Conservation (phyloP, 2,888 invertebrate species). For the Lymantria monacha region DNA sequence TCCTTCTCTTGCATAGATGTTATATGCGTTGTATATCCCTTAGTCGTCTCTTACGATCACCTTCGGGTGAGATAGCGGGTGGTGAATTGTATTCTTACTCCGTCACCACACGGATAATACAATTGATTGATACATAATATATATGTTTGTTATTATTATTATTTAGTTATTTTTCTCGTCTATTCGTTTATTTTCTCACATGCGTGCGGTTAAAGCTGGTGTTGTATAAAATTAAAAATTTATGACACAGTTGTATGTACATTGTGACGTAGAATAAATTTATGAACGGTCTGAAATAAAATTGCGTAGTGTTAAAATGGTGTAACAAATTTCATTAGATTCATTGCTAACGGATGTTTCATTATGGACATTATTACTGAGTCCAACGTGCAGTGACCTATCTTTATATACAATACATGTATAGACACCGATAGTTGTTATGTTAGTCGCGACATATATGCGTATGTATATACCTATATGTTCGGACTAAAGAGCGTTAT, state of each 20-base stretch:
- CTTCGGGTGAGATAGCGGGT: too few relatives aligned
- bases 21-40: too few relatives aligned
- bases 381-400: constrained; percentile 32
- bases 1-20: too few relatives aligned
- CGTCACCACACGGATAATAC: too few relatives aligned
- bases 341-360: constrained; percentile 20
- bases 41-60: too few relatives aligned
- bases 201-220: too few relatives aligned
- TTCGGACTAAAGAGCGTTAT: constrained; percentile 23
- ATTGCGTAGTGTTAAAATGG: background rate
- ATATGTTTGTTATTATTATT: too few relatives aligned
- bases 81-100: too few relatives aligned
- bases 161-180: too few relatives aligned
- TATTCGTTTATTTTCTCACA: too few relatives aligned
- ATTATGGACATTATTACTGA: constrained; percentile 25
- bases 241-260: background rate
- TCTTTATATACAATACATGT: constrained; percentile 1
- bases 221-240: background rate
- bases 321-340: background rate
- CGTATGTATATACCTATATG: constrained; percentile 1
- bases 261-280: background rate
- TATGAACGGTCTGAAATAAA: background rate
- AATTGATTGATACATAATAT: too few relatives aligned
- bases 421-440: constrained; percentile 24
- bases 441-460: constrained; percentile 14